Base-by-base conservation (phyloP, 2,888 invertebrate genomes). In the Pteria penguin region DNA sequence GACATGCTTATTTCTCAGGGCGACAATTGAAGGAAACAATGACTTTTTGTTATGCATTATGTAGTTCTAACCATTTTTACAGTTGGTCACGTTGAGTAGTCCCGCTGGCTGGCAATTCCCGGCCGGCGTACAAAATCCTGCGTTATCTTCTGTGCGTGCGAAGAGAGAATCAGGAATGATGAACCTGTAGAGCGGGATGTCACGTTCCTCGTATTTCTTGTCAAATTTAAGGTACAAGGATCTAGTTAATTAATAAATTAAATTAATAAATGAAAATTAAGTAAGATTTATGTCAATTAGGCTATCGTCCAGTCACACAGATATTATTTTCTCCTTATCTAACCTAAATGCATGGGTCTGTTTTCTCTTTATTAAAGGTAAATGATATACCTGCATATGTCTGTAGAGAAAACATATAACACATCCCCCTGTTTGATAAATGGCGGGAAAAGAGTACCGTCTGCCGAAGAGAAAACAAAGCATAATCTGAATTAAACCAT, bases 51-150 rank as follows among this genome's bases (percentile, higher is more conserved):
- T n/a, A n/a, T n/a, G n/a, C 45, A 11, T 36, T 36, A 14, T 36
- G 5, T 36, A 36, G 14, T 36, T 36, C 18, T 45, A 14, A 45
- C 45, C 45, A 45, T 45, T 45, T 45, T 18, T 45, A 45, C 45
- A 45, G 0, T 14, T 18, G 18, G 45, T 45, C 8, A 45, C 45
- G 18, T 45, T 45, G 18, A 45, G 45, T 18, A 45, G 45, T 45
- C 63, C 91, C 8, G 84, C 82, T 0, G 86, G 85, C n/a, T 90
- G 76, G 66, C 88, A 88, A 61, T 84, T 83, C 54, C 77, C 70
- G 2, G 68, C 2, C 2, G 88, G 85, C 0, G 87, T 86, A 73
- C 91, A 91, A 81, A 89, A 91, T 0, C 91, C 91, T n/a, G 76
- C 75, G 67, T 91, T 91, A 31, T 81, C 87, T 1, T 72, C 68